Conservation (phyloP, 2,888 invertebrate species). For the Drosophila phalerata region DNA sequence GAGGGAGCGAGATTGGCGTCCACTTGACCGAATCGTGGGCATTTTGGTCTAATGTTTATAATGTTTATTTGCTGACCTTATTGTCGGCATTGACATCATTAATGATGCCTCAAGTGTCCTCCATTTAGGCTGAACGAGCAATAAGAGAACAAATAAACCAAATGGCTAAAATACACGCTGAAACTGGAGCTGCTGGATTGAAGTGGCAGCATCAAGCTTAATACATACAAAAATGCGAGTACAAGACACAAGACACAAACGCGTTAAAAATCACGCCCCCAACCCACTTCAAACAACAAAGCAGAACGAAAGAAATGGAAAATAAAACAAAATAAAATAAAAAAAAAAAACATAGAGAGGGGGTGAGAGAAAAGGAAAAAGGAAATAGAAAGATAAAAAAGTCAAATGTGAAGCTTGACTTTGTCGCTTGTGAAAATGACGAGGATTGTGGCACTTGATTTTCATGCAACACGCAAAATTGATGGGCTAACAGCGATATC, state of each 20-base stretch:
- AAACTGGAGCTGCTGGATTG: constrained; percentile 7
- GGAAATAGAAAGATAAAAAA: constrained; percentile 67
- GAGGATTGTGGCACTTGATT: constrained; percentile 59
- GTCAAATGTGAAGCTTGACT: constrained; percentile 61
- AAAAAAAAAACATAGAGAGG: constrained; percentile 3
- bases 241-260: constrained; percentile 31
- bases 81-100: constrained; percentile 77
- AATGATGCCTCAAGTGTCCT: constrained; percentile 78
- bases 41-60: constrained; percentile 60
- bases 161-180: constrained; percentile 35
- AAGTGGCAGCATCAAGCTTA: constrained; percentile 37
- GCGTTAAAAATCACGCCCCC: constrained; percentile 61
- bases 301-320: constrained; percentile 7
- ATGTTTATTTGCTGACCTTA: constrained; percentile 68
- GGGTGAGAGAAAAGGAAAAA: constrained; percentile 41
- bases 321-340: constrained; percentile 19
- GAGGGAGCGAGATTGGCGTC: not conserved
- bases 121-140: constrained; percentile 69
- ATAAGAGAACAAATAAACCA: constrained; percentile 58
- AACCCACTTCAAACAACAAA: constrained; percentile 19
- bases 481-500: constrained; percentile 41
- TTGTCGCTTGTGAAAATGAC: constrained; percentile 53
- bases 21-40: constrained; percentile 35
- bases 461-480: constrained; percentile 50
- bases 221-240: constrained; percentile 52